Base-by-base conservation (phyloP, 2,113 vertebrate species). In the Toxotes jaculatrix region DNA sequence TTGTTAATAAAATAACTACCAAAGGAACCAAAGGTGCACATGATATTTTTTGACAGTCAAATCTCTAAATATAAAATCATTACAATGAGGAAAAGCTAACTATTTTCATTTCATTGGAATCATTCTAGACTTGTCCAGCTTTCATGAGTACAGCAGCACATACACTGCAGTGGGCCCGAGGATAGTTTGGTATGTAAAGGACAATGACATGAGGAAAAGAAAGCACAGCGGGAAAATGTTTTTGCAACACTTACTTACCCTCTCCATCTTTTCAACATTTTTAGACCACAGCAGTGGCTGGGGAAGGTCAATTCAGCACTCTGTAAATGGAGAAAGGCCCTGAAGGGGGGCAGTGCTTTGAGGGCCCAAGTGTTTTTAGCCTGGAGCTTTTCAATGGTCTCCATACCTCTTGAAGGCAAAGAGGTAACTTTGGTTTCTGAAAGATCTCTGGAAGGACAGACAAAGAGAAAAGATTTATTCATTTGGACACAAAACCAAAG, bases 221-320 rank as follows among this genome's bases (percentile, higher is more conserved):
- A 59, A 16, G 16, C 5, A 21, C n/a, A 23, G 45, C 49, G 59
- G 66, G 42, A 65, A 79, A 73, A 70, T 16, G 17, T 74, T 79
- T 84, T 16, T 17, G n/a, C 17, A 40, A 16, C 19, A 42, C 51
- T 77, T 51, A 93, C 95, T 95, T 79, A 97, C 97, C 96, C 96
- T 21, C 92, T 95, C 80, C 4, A 94, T 88, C 97, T 97, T 87
- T 96, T 97, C 94, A 96, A 93, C 86, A 94, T 96, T 82, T 95
- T 96, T 73, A 98, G 96, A 59, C 96, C 97, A 64, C 97, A 98
- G 81, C 97, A 98, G 80, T 98, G 97, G 88, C 97, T 98, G 4
- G 96, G 96, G 74, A 97, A 98, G 21, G 97, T 97, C 81, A 98
- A 86, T 34, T 96, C 95, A 60, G 97, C 97, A 31, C 90, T 83